Evolutionary conservation across 1,140 invertebrate species (phyloP).

Genomic region (Ridgeia piscesae): DNA sequence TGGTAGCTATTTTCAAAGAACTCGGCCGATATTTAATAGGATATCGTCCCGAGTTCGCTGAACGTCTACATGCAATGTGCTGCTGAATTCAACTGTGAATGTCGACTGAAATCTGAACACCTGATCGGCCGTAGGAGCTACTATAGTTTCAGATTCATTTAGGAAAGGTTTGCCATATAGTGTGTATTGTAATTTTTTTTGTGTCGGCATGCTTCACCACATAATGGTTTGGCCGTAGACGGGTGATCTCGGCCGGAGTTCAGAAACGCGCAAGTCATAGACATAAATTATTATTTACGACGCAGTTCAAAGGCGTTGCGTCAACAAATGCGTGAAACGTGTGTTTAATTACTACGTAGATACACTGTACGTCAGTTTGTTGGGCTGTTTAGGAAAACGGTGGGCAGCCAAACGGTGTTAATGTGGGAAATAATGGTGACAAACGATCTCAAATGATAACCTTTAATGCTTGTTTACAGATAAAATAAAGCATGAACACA

Average conservation of each 20-base stretch:
- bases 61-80: too few species aligned
- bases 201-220: too few species aligned
- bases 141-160: neutral
- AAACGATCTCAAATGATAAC: neutral
- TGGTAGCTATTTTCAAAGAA: neutral
- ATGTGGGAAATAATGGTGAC: neutral
- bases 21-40: neutral
- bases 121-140: neutral
- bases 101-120: neutral
- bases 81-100: too few species aligned
- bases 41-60: neutral
- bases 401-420: neutral
- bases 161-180: neutral
- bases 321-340: neutral
- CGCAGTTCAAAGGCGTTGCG: neutral
- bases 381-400: neutral
- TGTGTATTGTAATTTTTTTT: neutral
- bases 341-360: too few species aligned
- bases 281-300: neutral
- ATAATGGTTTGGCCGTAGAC: too few species aligned
- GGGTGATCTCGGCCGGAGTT: too few species aligned
- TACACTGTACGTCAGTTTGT: neutral
- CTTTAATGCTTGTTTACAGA: neutral
- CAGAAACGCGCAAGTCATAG: neutral
- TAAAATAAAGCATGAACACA: neutral